These are phyloP conservation scores for Tenebrosternarchus preto DNA, from an alignment of 2,113 vertebrate genomes.

Conservation along the genomic window DNA sequence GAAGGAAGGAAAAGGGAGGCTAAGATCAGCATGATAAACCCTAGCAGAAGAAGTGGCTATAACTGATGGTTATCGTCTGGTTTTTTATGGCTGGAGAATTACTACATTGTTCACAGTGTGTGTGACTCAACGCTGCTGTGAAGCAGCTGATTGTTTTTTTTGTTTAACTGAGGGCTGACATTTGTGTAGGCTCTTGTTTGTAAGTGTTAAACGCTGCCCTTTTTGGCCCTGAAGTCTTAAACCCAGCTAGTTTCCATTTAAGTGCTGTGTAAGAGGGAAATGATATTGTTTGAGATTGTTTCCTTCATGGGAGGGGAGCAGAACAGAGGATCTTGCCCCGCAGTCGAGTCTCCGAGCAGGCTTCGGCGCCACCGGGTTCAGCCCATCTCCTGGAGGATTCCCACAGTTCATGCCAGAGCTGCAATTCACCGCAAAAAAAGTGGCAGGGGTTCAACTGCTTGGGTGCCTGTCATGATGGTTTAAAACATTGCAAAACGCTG, in stretches of 20 bases:
- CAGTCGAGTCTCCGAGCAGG: conserved; percentile 28
- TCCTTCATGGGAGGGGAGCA: conserved; percentile 44
- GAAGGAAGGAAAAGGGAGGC: neutral
- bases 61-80: neutral
- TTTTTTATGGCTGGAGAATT: conserved; percentile 1
- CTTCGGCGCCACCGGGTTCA: conserved; percentile 5
- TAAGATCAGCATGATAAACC: neutral
- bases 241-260: conserved; percentile 48
- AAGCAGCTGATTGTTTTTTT: neutral
- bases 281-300: conserved; percentile 57
- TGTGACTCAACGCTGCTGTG: conserved; percentile 2
- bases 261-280: conserved; percentile 57
- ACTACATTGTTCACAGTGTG: neutral
- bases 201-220: conserved; percentile 41
- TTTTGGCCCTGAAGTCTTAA: conserved; percentile 40
- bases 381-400: conserved; percentile 23
- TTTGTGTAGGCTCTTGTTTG: conserved; percentile 41
- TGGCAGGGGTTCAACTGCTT: neutral
- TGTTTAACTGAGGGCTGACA: conserved; percentile 4
- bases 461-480: no score
- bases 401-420: conserved; percentile 4
- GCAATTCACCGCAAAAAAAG: neutral
- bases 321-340: conserved; percentile 1
- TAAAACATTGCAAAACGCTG: no score
- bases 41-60: neutral